Conservation (phyloP, 1,140 invertebrate genomes). For the Sesamia nonagrioides region DNA sequence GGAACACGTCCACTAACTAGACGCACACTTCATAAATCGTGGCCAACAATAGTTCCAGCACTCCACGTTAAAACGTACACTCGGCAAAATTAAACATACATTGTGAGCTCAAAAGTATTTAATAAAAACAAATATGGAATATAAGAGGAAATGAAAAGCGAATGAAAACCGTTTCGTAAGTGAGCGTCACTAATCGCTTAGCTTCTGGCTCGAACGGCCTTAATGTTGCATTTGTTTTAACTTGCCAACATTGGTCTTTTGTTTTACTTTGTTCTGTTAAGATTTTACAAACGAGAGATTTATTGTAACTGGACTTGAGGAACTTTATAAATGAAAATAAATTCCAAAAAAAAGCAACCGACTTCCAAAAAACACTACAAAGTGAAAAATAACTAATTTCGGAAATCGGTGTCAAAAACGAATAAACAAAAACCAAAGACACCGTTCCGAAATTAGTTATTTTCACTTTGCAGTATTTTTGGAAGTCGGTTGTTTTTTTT, state of each 20-base stretch:
- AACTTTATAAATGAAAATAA: constrained; percentile 26
- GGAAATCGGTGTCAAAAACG: no score
- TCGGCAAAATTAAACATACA: constrained; percentile 51
- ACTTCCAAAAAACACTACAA: no score
- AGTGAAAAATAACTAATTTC: no score
- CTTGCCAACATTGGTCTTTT: constrained; percentile 20
- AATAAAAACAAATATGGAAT: constrained; percentile 50
- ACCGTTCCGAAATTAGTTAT: no score
- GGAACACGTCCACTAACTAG: neutral
- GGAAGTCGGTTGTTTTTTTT: no score
- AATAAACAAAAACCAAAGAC: no score
- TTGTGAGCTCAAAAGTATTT: constrained; percentile 39
- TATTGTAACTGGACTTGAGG: constrained; percentile 5
- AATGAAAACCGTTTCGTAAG: no score
- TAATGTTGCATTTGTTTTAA: constrained; percentile 36
- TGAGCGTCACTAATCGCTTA: constrained; percentile 32
- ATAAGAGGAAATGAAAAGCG: constrained; percentile 48
- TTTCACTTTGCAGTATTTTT: no score
- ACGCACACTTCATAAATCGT: neutral
- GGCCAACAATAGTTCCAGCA: neutral
- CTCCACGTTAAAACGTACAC: constrained; percentile 36
- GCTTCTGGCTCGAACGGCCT: constrained; percentile 30
- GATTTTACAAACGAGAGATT: constrained; percentile 24
- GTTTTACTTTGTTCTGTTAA: constrained; percentile 5
- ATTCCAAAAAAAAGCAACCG: no score